Base-by-base conservation (phyloP, 1,140 invertebrate species). In the Zaprionus ghesquierei region DNA sequence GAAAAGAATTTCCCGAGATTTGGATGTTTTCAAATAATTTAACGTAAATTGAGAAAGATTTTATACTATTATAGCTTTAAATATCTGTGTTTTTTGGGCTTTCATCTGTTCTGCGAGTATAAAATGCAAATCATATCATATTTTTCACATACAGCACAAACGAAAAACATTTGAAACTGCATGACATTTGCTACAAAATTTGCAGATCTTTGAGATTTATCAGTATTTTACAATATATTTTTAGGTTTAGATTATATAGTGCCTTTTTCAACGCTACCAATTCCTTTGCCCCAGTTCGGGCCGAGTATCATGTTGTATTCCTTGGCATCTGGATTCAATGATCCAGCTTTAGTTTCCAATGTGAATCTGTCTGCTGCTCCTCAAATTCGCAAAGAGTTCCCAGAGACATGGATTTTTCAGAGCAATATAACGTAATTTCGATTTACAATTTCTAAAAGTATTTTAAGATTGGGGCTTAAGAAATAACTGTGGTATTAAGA, bases 381-480 rank as follows among this genome's bases (percentile, higher is more conserved):
- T 3, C 58, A 61, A 41, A 53, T 74, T 44, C 76, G 82, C 9
- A 77, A 79, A 72, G 68, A 85, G 5, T 89, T 87, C 75, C 69
- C 85, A 5, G 84, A 89, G 70, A 89, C 63, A 23, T 87, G 82
- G 70, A 76, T 89, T 10, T 84, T 73, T 65, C 22, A 27, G n/a
- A 71, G 56, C 25, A 38, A 76, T 5, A 29, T 46, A 53, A 70
- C 44, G 69, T 71, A 71, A 71, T 65, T 58, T 20, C 1, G 15
- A 41, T 1, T 41, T 15, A 15, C 2, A 12, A 10, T 12, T 20
- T 46, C 10, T 5, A 4, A 22, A 46, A 22, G 41, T 46, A 20
- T 46, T 46, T 46, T 20, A 15, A 41, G 2, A 22, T 12, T 22
- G 3, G 8, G 38, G 15, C 9, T 44, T 44, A 15, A 15, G 15